Base-by-base conservation (phyloP, 1,140 invertebrate species). In the Mactra quadrangularis region DNA sequence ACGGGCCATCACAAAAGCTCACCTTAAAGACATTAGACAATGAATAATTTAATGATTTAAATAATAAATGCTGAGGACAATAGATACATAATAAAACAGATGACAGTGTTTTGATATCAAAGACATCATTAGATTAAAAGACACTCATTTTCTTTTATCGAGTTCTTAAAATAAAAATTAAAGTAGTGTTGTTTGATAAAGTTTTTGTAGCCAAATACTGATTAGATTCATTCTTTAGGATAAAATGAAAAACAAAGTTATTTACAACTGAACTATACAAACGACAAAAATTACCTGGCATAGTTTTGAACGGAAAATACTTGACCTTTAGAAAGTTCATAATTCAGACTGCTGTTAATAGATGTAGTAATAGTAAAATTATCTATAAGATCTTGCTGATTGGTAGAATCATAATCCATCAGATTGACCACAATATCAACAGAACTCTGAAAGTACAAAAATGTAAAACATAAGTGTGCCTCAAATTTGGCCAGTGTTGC, bases 281-380 rank as follows among this genome's bases (percentile, higher is more conserved):
- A n/a, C n/a, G n/a, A n/a, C n/a, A n/a, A n/a, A n/a, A n/a, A n/a
- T 22, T 66, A 66, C 62, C 35, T 66, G 3, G 45, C 62, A 66
- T 29, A 25, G 29, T 66, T 4, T 41, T 19, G 15, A 11, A 66
- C 19, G 38, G 62, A 22, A 9, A 66, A 27, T 22, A 41, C 1
- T 6, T 66, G 62, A 4, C 1, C 3, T n/a, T 33, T 66, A 25
- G 62, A 22, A 2, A n/a, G 3, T 13, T 25, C 3, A 25, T 45
- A 66, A 19, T 25, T 47, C 1, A n/a, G 6, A 7, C 22, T 38
- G 1, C 6, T 35, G 3, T 35, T 66, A 1, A 66, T 2, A 6
- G 62, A 45, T 22, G 22, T 47, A 2, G 62, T 47, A 0, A 29
- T 15, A 7, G 62, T 66, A 9, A 45, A 45, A 45, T 66, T 66